Conservation (phyloP, 2,888 invertebrate species). For the Tetragonula carbonaria region DNA sequence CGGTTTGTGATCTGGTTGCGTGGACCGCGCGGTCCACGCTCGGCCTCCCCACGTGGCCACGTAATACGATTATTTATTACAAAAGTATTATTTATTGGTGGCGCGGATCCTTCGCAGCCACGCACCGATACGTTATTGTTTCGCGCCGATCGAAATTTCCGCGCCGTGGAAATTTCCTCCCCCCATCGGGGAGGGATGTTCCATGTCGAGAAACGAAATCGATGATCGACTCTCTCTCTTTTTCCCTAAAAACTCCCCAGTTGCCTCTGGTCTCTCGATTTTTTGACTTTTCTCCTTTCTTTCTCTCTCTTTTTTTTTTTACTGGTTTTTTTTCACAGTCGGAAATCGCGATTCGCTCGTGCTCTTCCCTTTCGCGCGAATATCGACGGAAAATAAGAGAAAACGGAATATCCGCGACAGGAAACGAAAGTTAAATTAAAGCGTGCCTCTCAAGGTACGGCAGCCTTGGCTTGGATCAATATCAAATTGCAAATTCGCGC, state of each 20-base stretch:
- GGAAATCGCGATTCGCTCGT: no score
- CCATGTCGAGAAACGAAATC: conserved; percentile 29
- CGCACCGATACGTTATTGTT: conserved; percentile 66
- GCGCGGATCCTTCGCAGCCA: conserved; percentile 60
- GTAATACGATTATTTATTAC: conserved; percentile 78
- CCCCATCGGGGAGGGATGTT: conserved; percentile 21
- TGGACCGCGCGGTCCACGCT: conserved; percentile 45
- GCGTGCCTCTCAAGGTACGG: no score
- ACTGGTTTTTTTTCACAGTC: no score
- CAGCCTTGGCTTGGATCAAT: no score
- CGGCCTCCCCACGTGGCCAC: conserved; percentile 60
- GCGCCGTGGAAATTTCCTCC: conserved; percentile 48
- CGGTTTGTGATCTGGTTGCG: conserved; percentile 34
- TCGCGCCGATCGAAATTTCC: conserved; percentile 61
- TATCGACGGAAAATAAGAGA: no score
- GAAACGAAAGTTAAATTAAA: no score
- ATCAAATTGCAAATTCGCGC: no score
- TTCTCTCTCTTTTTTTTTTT: no score
- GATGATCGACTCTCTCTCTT: neutral
- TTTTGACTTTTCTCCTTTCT: neutral
- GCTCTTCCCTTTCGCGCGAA: no score
- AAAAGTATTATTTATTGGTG: conserved; percentile 75
- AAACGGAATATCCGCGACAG: no score
- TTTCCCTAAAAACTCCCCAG: neutral
- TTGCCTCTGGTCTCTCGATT: neutral